Conservation (phyloP, 2,113 vertebrate species). For the Quiscalus mexicanus region DNA sequence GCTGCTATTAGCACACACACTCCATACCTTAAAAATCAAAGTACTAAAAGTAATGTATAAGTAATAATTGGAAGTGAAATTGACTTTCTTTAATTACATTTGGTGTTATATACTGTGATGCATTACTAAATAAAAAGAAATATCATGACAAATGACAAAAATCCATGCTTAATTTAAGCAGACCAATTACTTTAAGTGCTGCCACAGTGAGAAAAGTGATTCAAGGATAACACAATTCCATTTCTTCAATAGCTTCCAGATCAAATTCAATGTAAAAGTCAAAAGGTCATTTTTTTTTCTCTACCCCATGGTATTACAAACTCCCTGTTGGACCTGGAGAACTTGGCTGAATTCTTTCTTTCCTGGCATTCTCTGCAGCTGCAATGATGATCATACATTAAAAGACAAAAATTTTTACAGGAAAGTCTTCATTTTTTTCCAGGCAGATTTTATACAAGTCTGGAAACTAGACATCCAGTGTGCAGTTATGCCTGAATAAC, state of each 20-base stretch:
- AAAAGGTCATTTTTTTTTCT: background rate
- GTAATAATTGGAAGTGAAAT: constrained; percentile 35
- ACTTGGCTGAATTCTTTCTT: background rate
- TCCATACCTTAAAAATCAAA: background rate
- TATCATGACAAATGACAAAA: constrained; percentile 41
- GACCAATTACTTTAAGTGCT: constrained; percentile 58
- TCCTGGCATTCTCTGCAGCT: background rate
- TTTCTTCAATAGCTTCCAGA: constrained; percentile 36
- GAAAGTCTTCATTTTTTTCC: background rate
- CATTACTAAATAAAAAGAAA: constrained; percentile 51
- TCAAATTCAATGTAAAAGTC: constrained; percentile 15
- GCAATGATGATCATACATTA: background rate
- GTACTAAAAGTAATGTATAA: background rate
- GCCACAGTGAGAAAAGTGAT: constrained; percentile 25
- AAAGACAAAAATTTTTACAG: background rate
- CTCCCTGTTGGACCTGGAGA: background rate
- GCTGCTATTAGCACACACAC: background rate
- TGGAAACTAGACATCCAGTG: background rate
- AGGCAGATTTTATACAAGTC: background rate
- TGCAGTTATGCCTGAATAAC: background rate
- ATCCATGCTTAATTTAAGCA: constrained; percentile 7
- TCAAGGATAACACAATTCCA: constrained; percentile 24
- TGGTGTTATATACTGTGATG: background rate
- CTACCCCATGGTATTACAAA: background rate
- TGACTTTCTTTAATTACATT: constrained; percentile 32